These are phyloP conservation scores for Myotis findleyi DNA, from an alignment of 2,797 vertebrate genomes.

Conservation along the genomic window DNA sequence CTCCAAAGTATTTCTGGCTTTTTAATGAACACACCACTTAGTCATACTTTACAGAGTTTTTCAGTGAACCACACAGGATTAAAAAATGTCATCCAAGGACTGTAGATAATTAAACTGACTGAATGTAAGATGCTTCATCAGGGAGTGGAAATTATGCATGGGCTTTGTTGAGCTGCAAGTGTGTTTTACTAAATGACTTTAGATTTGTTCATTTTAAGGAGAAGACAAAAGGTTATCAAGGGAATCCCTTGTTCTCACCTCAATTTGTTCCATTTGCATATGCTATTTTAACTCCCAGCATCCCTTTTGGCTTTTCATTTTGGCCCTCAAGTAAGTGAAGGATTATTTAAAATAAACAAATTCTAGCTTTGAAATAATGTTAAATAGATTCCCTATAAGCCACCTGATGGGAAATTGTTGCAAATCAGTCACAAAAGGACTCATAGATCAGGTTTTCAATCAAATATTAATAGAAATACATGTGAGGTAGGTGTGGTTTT, in stretches of 20 bases:
- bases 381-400: not conserved
- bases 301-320: conserved; percentile 39
- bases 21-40: conserved; percentile 87
- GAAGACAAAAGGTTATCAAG: not conserved
- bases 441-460: not conserved
- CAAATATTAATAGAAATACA: not conserved
- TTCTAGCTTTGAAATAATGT: not conserved
- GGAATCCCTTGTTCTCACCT: conserved; percentile 44
- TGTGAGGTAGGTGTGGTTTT: not conserved
- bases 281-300: conserved; percentile 14
- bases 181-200: conserved; percentile 77
- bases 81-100: conserved; percentile 84
- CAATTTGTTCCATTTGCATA: conserved; percentile 47
- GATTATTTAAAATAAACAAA: conserved; percentile 61
- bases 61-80: conserved; percentile 84
- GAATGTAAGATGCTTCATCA: conserved; percentile 48
- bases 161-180: conserved; percentile 47
- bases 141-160: conserved; percentile 62
- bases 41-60: conserved; percentile 85
- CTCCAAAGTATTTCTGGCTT: conserved; percentile 87
- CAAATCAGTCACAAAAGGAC: not conserved
- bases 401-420: not conserved
- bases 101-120: conserved; percentile 84
- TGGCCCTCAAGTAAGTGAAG: conserved; percentile 49
- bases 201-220: conserved; percentile 71